A percentile compares a stretch with the other conserved stretches of the same genome.
phyloP scores from a whole-genome alignment of 2,113 vertebrate genomes.

The Sebastes schlegelii region DNA sequence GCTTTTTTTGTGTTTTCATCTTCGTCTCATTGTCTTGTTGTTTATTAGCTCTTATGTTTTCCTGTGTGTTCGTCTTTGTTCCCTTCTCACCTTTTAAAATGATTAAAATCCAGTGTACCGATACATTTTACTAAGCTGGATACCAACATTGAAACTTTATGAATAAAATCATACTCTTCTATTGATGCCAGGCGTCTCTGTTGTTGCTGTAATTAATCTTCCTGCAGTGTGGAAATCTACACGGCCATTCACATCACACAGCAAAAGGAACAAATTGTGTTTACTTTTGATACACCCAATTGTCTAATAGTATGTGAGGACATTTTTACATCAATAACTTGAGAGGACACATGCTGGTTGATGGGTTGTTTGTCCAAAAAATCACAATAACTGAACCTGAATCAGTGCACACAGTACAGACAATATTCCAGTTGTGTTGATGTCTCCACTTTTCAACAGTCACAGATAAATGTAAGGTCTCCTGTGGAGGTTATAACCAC shows the following conservation, averaged over 20 bases:
- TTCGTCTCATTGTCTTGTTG: slow-evolving; percentile 18
- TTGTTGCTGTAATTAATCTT: slow-evolving; percentile 6
- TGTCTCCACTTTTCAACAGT: not conserved
- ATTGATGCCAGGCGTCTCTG: not conserved
- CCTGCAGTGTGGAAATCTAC: not conserved
- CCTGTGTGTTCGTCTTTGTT: slow-evolving; percentile 1
- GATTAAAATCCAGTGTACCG: not conserved
- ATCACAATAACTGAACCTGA: not conserved
- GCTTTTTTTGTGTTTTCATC: slow-evolving; percentile 10
- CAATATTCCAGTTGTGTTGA: not conserved
- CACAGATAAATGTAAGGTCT: not conserved
- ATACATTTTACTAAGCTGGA: not conserved
- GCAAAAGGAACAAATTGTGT: not conserved
- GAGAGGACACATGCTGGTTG: not conserved
- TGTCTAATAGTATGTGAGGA: not conserved
- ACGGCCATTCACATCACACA: not conserved
- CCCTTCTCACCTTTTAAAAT: not conserved
- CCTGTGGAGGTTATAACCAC: not conserved
- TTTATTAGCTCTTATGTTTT: slow-evolving; percentile 16
- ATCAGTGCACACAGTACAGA: not conserved
- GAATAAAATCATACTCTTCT: not conserved
- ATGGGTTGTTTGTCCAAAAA: not conserved
- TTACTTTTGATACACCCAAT: not conserved
- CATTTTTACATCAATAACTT: not conserved
- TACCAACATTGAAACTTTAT: not conserved